Base-by-base conservation (phyloP, 2,113 vertebrate species). In the Gracilinanus agilis region DNA sequence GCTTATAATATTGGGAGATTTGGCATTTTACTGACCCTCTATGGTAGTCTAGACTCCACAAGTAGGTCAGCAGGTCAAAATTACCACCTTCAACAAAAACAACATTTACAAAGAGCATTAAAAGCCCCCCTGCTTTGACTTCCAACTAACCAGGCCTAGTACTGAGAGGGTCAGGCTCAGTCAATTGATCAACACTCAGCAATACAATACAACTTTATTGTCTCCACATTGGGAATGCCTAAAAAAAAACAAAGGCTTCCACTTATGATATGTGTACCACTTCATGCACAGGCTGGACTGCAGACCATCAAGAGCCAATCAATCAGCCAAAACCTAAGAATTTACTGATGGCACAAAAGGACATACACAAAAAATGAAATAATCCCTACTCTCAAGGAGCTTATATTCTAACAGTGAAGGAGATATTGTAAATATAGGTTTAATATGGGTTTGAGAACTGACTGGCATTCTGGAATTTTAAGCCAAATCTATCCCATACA, bases 31-130 rank as follows among this genome's bases (percentile, higher is more conserved):
- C 91, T 0, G 88, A 88, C 54, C 96, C 83, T 90, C 91, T 83
- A 94, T 89, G 3, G 53, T 25, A 55, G 29, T 58, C 8, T 90
- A 34, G 24, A 96, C 89, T 16, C 93, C 53, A 93, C 21, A 21
- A 93, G 89, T 5, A 90, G 25, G 61, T 25, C n/a, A 91, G 49
- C 2, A 40, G 44, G 53, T 75, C 54, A 94, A 95, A 96, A 93
- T 91, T n/a, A 90, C 21, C 49, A 96, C 53, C 89, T 94, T 96
- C 23, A 94, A 94, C 90, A 93, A 89, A 88, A 92, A 21, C 8
- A 94, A 0, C 13, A 91, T 95, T 95, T 92, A 91, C 27, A 92
- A 92, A 93, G 40, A 67, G 94, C 93, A 27, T 96, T 54, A 94
- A 67, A 88, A 94, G 44, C 9, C 55, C 92, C 93, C 55, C 54